phyloP scores from a whole-genome alignment of 2,888 invertebrate species.

The Eilema sororculum region DNA sequence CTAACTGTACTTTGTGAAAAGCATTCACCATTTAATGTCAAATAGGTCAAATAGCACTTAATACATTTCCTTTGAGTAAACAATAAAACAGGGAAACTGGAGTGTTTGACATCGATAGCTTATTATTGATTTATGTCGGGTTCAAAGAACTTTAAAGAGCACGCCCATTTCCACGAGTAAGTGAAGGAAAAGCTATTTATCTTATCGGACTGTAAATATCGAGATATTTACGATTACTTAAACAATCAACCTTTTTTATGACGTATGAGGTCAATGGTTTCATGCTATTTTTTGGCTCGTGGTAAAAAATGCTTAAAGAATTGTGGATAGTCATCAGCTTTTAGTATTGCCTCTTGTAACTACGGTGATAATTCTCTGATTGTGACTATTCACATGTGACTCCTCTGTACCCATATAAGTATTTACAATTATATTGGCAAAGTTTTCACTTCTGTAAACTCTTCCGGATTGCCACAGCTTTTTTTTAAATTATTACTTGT shows the following conservation, averaged over 20 bases:
- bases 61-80: slow-evolving; percentile 23
- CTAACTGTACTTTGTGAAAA: not conserved
- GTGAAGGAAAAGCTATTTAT: not conserved
- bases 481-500: too few relatives aligned
- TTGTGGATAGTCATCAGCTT: too few relatives aligned
- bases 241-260: not conserved
- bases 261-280: not conserved
- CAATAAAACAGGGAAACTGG: slow-evolving; percentile 15
- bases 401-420: too few relatives aligned
- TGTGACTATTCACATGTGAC: too few relatives aligned
- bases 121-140: slow-evolving; percentile 19
- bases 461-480: too few relatives aligned
- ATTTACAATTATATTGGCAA: too few relatives aligned
- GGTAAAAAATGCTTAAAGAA: not conserved
- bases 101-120: slow-evolving; percentile 37
- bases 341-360: too few relatives aligned
- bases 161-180: not conserved
- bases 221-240: not conserved
- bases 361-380: too few relatives aligned
- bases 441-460: too few relatives aligned
- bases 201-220: not conserved
- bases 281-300: not conserved
- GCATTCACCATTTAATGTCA: not conserved
- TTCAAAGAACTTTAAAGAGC: slow-evolving; percentile 10
- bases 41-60: not conserved